Evolutionary conservation across 1,140 invertebrate species (phyloP), one percentile per base, ranked within the genome.

Genomic region (Drosophila sp.): DNA sequence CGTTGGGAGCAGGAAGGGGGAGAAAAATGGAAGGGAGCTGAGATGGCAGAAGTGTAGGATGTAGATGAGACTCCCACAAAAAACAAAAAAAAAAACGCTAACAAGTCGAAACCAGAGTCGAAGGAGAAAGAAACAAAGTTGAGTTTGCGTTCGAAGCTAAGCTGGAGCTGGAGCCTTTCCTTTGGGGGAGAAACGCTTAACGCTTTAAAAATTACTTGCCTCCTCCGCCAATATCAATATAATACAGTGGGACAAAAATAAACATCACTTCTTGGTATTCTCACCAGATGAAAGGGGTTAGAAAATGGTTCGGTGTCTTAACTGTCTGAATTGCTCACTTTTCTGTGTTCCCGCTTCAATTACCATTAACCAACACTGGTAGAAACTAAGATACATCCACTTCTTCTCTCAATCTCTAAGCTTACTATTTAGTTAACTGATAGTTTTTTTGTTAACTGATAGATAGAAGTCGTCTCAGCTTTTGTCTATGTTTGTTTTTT

Each of bases 41-140:
- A 56, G 40, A 55, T 44, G 38, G n/a, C 40, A 38, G 57, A 61
- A 38, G 57, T n/a, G 25, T 27, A 50, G 32, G 62, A 66, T 54
- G 57, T 27, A 7, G 60, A 58, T 50, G 56, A 72, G 76, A 84
- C 80, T 80, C 80, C 80, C 80, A 83, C 80, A 50, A 84, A 38
- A 38, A 38, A 38, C 10, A 11, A 38, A 38, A 33, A 35, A 17
- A 17, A 17, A 38, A 83, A 79, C 68, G 79, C 79, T 82, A 83
- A 83, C 79, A 82, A 81, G 79, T 81, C 61, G 73, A 50, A 27
- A 44, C 50, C 44, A 62, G 23, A 58, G 62, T 17, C 17, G 17
- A 17, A 17, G 17, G 17, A 0, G 30, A 32, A 11, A 38, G 66
- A 4, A 25, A 72, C 27, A 57, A 1, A 58, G 30, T 30, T 71